Conservation (phyloP, 1,140 invertebrate genomes). For the Ridgeia piscesae region DNA sequence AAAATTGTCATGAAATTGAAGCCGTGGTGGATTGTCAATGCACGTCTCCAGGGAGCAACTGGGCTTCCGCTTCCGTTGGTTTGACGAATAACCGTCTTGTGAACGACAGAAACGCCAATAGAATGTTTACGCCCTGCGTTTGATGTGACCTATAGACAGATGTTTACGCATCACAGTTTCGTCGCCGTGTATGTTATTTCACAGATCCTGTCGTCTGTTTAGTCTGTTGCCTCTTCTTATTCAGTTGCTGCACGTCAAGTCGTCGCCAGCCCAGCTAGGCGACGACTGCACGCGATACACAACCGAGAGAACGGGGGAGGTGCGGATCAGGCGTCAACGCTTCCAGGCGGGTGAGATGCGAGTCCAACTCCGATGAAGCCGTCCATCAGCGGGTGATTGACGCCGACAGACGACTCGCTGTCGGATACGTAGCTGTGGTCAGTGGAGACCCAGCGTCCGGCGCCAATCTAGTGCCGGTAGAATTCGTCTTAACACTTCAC, state of each 20-base stretch:
- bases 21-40: neutral
- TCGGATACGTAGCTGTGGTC: neutral
- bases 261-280: neutral
- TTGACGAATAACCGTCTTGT: neutral
- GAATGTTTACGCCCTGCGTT: neutral
- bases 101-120: neutral
- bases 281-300: neutral
- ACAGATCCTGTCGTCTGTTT: neutral
- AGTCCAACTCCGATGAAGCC: neutral
- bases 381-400: neutral
- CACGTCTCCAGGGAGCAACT: neutral
- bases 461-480: neutral
- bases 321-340: neutral
- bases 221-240: neutral
- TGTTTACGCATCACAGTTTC: neutral
- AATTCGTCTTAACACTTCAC: neutral
- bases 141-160: neutral
- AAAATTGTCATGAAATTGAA: neutral
- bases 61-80: neutral
- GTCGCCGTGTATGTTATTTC: neutral
- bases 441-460: neutral
- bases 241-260: neutral
- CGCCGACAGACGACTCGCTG: neutral
- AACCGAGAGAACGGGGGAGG: neutral
- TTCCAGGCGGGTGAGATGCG: neutral